Conservation (phyloP, 2,888 invertebrate genomes). For the Noctua pronuba region DNA sequence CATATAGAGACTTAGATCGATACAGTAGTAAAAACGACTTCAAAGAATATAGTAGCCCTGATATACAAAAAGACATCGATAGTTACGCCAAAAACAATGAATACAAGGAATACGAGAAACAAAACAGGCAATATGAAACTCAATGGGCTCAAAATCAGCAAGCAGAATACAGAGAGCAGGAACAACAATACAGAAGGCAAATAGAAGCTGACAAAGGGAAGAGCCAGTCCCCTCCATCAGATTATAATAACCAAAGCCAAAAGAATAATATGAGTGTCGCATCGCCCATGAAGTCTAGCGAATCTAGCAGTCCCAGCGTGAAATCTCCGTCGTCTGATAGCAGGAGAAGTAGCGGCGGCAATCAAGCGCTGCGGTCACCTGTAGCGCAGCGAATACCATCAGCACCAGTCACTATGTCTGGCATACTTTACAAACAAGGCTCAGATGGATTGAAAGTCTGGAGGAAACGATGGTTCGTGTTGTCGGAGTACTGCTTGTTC, state of each 20-base stretch:
- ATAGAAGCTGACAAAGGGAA: conserved; percentile 81
- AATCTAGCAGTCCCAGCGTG: conserved; percentile 86
- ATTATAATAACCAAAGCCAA: conserved; percentile 79
- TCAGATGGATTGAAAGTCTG: conserved; percentile 98
- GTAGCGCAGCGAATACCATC: conserved; percentile 95
- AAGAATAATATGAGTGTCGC: conserved; percentile 78
- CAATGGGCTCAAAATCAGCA: conserved; percentile 84
- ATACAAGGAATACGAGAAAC: conserved; percentile 83
- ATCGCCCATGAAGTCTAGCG: conserved; percentile 88
- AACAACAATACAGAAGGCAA: conserved; percentile 80
- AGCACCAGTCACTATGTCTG: conserved; percentile 96
- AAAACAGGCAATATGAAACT: conserved; percentile 82
- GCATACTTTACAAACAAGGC: conserved; percentile 98
- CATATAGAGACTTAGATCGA: conserved; percentile 86
- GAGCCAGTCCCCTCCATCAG: conserved; percentile 81
- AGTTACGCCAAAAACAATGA: conserved; percentile 84
- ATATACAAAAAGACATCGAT: conserved; percentile 84
- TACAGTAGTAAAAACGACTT: conserved; percentile 87
- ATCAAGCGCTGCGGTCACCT: conserved; percentile 94
- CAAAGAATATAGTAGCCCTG: conserved; percentile 83
- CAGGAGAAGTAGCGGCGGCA: conserved; percentile 87
- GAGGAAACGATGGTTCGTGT: conserved; percentile 98
- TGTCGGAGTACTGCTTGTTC: conserved; percentile 97
- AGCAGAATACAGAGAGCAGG: conserved; percentile 80
- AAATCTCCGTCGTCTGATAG: conserved; percentile 89